Percentiles rank a stretch among this genome's conserved stretches.
Conservation (phyloP, 2,113 vertebrate species). For the Limnothrissa miodon region DNA sequence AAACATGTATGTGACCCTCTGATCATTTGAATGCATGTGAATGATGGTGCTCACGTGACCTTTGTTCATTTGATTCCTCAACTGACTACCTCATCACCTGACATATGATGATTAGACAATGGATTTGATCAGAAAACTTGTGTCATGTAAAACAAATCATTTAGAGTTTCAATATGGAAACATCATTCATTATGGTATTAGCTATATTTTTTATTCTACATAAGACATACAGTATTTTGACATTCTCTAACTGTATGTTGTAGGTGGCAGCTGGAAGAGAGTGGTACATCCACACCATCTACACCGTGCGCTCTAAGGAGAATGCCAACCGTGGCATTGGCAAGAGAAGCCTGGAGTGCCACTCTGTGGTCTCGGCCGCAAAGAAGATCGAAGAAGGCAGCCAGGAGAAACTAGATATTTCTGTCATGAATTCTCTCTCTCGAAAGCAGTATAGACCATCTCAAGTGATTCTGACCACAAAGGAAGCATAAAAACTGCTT, state of each 20-base stretch:
- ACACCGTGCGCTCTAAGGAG: conserved; percentile 86
- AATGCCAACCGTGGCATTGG: conserved; percentile 76
- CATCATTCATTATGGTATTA: no score
- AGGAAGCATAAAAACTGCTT: not conserved
- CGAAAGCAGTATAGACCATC: not conserved
- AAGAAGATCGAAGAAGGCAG: not conserved
- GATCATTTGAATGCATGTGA: no score
- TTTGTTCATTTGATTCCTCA: no score
- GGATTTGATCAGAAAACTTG: no score
- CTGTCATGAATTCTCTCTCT: not conserved
- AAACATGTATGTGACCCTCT: no score
- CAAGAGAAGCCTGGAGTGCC: conserved; percentile 82
- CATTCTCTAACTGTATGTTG: not conserved
- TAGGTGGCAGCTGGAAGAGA: conserved; percentile 88
- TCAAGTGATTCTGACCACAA: not conserved
- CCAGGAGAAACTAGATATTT: not conserved
- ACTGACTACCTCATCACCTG: no score
- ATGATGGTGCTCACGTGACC: no score
- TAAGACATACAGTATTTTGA: not conserved
- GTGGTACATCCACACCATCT: conserved; percentile 94
- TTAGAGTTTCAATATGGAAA: no score
- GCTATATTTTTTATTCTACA: not conserved
- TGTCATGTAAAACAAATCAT: no score
- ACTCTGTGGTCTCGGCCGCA: conserved; percentile 61
- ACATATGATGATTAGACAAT: no score